Conservation (phyloP, 2,888 invertebrate species). For the Diarsia rubi region DNA sequence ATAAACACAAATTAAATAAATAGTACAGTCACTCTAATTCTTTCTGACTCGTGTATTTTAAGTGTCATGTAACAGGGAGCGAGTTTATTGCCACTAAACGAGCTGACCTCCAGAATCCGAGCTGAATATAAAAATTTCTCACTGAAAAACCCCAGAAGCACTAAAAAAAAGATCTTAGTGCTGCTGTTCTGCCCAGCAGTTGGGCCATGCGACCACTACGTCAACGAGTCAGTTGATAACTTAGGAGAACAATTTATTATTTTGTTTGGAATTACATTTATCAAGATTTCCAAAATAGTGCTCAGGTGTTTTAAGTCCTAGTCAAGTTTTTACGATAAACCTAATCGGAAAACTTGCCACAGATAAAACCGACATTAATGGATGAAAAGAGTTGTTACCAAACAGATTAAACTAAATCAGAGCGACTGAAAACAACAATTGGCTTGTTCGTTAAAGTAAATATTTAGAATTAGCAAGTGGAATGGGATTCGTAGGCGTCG, state of each 20-base stretch:
- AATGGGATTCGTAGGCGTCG: conserved; percentile 71
- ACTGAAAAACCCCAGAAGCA: not conserved
- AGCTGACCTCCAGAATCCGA: not conserved
- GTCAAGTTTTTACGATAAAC: not conserved
- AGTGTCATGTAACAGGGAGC: not conserved
- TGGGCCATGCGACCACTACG: not conserved
- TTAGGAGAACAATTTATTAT: not conserved
- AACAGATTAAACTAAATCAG: conserved; percentile 30
- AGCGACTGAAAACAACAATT: conserved; percentile 23
- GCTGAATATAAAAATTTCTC: not conserved
- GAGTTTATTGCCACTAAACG: not conserved
- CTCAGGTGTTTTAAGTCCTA: not conserved
- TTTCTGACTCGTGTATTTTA: not conserved
- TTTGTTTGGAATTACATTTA: not conserved
- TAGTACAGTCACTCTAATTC: not conserved
- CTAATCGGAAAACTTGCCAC: not conserved
- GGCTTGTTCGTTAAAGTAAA: conserved; percentile 47
- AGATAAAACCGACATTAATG: conserved; percentile 10
- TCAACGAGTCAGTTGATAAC: not conserved
- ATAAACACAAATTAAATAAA: not conserved
- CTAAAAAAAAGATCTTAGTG: not conserved
- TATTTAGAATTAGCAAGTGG: conserved; percentile 62
- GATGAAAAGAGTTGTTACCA: conserved; percentile 4
- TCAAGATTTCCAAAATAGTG: not conserved
- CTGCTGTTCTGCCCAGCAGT: not conserved